Base-by-base conservation (phyloP, 1,140 invertebrate genomes). In the Notospermus geniculatus region DNA sequence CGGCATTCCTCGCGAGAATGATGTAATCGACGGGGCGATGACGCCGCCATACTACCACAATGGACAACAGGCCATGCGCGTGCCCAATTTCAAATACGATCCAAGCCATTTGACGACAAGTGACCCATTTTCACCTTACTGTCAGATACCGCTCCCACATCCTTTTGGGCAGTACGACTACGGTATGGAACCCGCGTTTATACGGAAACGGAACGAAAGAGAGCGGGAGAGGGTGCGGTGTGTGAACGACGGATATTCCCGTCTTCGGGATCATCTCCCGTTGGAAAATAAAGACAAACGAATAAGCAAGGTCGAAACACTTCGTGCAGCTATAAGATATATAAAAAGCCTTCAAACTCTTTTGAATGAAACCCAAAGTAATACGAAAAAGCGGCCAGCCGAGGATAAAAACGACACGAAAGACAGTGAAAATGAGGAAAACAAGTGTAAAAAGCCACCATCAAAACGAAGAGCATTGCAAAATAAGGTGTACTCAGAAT, bases 251-350 rank as follows among this genome's bases (percentile, higher is more conserved):
- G 75, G 77, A 11, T 80, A 79, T 59, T 58, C 69, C 9, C 62
- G 67, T 36, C 66, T 80, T 2, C 74, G 77, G 56, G 67, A 75
- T 22, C 76, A 77, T 55, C 65, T 80, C 17, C 78, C 78, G 1
- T 54, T 76, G 5, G 68, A 69, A 45, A 72, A 77, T 86, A 70
- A 90, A 87, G 62, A 84, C 62, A 96, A 95, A 76, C 93, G 96
- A 74, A 82, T 96, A 23, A 93, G 91, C 69, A 97, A 97, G 84
- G 93, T 96, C 1, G 93, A 96, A 77, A 95, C 92, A 0, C 78
- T 97, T 23, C 84, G 91, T 56, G 91, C 92, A 86, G 93, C 93
- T 2, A 92, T 95, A 0, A 91, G 95, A 72, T 95, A 97, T 73
- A 97, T 97, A 61, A 82, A 89, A 70, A 88, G 89, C 56, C 80